These are phyloP conservation scores for Neolamprologus sp. DNA, from an alignment of 2,113 vertebrate genomes.

Conservation along the genomic window DNA sequence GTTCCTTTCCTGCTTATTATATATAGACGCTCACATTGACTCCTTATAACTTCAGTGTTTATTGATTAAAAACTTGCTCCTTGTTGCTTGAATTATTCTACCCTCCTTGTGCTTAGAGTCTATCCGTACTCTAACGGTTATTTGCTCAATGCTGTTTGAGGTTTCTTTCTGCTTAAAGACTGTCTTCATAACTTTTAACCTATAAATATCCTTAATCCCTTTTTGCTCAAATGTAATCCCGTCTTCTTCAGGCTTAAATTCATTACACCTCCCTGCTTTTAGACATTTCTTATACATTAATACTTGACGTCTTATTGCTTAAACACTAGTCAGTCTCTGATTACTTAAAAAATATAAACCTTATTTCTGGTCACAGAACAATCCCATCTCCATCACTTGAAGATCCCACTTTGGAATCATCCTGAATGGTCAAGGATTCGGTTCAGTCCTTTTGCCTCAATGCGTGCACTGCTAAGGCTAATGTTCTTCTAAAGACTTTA, in stretches of 20 bases:
- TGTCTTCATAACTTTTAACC: not conserved
- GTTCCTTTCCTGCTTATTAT: not conserved
- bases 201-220: not conserved
- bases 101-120: not conserved
- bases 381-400: not conserved
- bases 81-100: not conserved
- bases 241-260: not conserved
- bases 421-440: not conserved
- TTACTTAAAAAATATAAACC: not conserved
- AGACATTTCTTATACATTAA: not conserved
- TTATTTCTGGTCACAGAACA: not conserved
- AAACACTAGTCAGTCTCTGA: not conserved
- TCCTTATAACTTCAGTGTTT: not conserved
- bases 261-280: not conserved
- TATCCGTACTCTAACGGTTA: accelerated
- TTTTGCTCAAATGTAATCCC: not conserved
- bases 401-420: not conserved
- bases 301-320: not conserved
- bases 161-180: not conserved
- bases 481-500: accelerated
- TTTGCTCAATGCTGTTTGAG: accelerated
- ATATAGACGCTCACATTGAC: not conserved
- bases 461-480: not conserved
- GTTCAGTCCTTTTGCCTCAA: not conserved
- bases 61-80: not conserved